phyloP scores from a whole-genome alignment of 2,113 vertebrate species.

The Casuarius casuarius region DNA sequence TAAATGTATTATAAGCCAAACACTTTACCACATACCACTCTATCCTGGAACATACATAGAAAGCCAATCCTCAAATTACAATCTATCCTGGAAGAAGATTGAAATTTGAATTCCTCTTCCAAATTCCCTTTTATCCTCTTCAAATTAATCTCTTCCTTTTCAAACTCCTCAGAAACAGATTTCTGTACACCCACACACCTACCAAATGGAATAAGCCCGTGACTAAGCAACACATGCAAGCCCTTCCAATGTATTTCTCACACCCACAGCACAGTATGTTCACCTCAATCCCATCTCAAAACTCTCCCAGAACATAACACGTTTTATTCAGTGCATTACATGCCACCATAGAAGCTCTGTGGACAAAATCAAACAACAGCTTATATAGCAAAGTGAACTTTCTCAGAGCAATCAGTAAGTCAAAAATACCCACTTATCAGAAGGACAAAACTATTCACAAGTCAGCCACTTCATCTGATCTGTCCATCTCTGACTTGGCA shows the following conservation, averaged over 20 bases:
- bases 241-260: neutral
- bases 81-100: neutral
- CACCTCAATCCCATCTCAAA: neutral
- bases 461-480: neutral
- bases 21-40: neutral
- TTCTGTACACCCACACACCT: neutral
- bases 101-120: neutral
- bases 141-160: neutral
- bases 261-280: neutral
- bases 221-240: neutral
- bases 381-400: neutral
- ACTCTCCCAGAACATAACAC: neutral
- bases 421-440: neutral
- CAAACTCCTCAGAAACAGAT: neutral
- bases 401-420: neutral
- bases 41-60: neutral
- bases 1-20: neutral
- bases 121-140: neutral
- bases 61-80: neutral
- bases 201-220: neutral
- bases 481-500: neutral
- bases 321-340: neutral
- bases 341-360: neutral
- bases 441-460: neutral
- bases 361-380: neutral